Base-by-base conservation (phyloP, 2,113 vertebrate species). In the Acrocephalus arundinaceus region DNA sequence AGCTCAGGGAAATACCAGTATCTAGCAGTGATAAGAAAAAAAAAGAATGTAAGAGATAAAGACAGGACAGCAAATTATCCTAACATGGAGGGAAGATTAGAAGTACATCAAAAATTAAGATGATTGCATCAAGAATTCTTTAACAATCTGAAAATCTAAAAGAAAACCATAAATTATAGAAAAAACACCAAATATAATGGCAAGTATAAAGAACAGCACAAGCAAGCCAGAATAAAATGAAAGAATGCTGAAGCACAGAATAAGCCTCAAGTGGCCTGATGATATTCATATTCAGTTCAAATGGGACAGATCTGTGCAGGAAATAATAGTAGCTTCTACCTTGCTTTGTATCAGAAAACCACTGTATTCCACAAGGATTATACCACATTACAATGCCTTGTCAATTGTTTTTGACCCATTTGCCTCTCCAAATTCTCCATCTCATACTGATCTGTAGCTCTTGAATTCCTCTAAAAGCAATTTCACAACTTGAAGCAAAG, bases 21-120 rank as follows among this genome's bases (percentile, higher is more conserved):
- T 89, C 76, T 85, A 91, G 61, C 91, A 91, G 49, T 49, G 84
- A 94, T 95, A 97, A 95, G 81, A 41, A 58, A 82, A 84, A 95
- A 95, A 95, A 87, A 27, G 31, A 91, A 85, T 46, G 37, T n/a
- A 85, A 59, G 77, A 94, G 76, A 89, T 92, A 94, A 96, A 79
- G 65, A 51, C n/a, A 91, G 74, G 76, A 92, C 66, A 82, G 87
- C 45, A 91, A 93, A 91, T 93, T 79, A 93, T 46, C 54, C 66
- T 92, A 70, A 94, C 8, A 6, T 33, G 23, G 45, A 91, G 5
- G 10, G 45, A 84, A 94, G 57, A 87, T 87, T 81, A 82, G 76
- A 89, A 94, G 39, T 48, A 63, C 66, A 75, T 90, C 2, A 92
- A 92, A 89, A 94, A 93, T 93, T 90, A 89, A 76, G n/a, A 74